Percentiles rank a stretch among this genome's conserved stretches.
Conservation (phyloP, 2,888 invertebrate genomes). For the Xestia c-nigrum region DNA sequence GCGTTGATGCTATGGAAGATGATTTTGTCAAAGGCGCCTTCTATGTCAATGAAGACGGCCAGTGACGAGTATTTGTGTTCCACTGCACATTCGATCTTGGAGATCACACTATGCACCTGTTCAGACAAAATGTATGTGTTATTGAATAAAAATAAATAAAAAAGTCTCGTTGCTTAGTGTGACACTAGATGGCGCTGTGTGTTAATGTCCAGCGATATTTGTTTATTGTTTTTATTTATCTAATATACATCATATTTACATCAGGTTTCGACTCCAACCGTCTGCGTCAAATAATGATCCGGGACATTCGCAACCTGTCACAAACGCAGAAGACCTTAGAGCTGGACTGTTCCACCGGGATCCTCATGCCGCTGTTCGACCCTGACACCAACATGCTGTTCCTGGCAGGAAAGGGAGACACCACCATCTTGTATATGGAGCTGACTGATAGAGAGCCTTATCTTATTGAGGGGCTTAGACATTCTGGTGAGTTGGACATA, state of each 20-base stretch:
- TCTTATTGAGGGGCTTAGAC: conserved; percentile 96
- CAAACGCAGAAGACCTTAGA: conserved; percentile 94
- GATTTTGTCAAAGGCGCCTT: too few species aligned
- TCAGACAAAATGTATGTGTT: too few species aligned
- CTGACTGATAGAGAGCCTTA: conserved; percentile 97
- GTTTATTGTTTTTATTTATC: too few species aligned
- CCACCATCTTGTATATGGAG: conserved; percentile 97
- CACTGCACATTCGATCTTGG: too few species aligned
- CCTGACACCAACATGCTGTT: conserved; percentile 98
- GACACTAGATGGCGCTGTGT: too few species aligned
- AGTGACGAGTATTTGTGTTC: too few species aligned
- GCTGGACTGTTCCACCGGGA: conserved; percentile 96
- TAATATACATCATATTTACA: not conserved
- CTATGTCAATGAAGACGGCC: too few species aligned
- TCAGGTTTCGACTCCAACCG: conserved; percentile 96
- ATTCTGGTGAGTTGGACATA: conserved; percentile 90
- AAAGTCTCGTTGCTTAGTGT: too few species aligned
- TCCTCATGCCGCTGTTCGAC: conserved; percentile 98
- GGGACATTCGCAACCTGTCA: conserved; percentile 95
- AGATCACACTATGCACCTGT: too few species aligned
- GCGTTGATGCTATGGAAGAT: too few species aligned
- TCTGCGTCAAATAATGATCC: conserved; percentile 96
- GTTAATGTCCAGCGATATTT: too few species aligned
- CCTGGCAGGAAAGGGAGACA: conserved; percentile 98
- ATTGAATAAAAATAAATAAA: too few species aligned